Base-by-base conservation (phyloP, 2,113 vertebrate species). In the Prunella himalayana region DNA sequence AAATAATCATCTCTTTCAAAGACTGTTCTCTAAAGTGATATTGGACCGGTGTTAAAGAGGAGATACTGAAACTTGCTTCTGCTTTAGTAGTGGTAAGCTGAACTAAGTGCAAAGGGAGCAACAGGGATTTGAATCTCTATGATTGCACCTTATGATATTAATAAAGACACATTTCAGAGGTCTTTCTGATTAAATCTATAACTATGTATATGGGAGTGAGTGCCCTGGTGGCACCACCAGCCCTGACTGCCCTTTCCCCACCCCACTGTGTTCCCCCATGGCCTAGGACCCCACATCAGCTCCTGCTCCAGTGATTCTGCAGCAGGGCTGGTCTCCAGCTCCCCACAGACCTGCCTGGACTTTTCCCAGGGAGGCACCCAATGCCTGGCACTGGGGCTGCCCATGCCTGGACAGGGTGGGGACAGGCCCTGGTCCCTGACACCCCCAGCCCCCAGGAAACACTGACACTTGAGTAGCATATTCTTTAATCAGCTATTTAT, bases 361-460 rank as follows among this genome's bases (percentile, higher is more conserved):
- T 11, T 12, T 42, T 21, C 15, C 56, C 41, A 28, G 31, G 7
- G 28, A 28, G 15, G 4, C 31, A 12, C 18, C 20, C 2, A 5
- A 4, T 35, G 27, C 9, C 30, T 0, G 0, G 20, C 3, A n/a
- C 31, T 30, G 39, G 11, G 7, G 7, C 39, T 86, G 42, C 24
- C 35, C 15, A 4, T 60, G 25, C 15, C 45, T 42, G 51, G 9
- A 17, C 6, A 15, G 19, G 4, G 8, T 22, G 5, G 11, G 20
- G 10, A 53, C 10, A 15, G 37, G 10, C 9, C 22, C 8, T 47
- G 17, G 28, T 3, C 11, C 10, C 13, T 24, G n/a, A n/a, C 12
- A n/a, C 1, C 23, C 7, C 7, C 18, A 24, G 31, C 3, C 7
- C 5, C 4, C 30, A 72, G 21, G 37, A 37, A 85, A 37, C 20